These are phyloP conservation scores for Thymallus thymallus DNA, from an alignment of 2,113 vertebrate genomes.

Conservation along the genomic window DNA sequence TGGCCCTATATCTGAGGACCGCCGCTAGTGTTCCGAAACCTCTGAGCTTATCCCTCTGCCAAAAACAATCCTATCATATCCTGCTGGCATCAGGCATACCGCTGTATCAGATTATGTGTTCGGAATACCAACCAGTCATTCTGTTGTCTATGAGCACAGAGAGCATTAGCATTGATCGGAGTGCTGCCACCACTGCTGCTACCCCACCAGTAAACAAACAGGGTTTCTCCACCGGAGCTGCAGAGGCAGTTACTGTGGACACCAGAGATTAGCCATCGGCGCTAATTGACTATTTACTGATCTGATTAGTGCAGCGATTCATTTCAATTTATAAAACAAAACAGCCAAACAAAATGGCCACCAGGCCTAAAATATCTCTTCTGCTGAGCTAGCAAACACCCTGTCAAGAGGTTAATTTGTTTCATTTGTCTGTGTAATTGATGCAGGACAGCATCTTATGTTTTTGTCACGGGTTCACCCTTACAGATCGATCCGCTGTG, in stretches of 20 bases:
- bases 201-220: constrained; percentile 10
- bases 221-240: constrained; percentile 16
- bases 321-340: constrained; percentile 34
- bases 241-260: constrained; percentile 10
- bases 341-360: constrained; percentile 19
- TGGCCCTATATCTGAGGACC: constrained; percentile 1
- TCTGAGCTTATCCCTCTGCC: constrained; percentile 33
- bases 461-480: constrained; percentile 25
- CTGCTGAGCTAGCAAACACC: constrained; percentile 26
- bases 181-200: background rate
- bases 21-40: constrained; percentile 14
- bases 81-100: constrained; percentile 31
- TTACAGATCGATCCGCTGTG: constrained; percentile 3
- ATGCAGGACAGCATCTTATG: constrained; percentile 18
- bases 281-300: constrained; percentile 22
- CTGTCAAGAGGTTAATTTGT: constrained; percentile 36
- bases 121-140: constrained; percentile 39
- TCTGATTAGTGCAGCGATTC: constrained; percentile 33
- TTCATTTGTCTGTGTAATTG: constrained; percentile 46
- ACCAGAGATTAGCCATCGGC: constrained; percentile 30
- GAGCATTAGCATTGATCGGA: constrained; percentile 31
- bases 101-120: constrained; percentile 29
- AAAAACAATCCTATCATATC: constrained; percentile 26
- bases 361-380: background rate
- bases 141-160: constrained; percentile 21